Base-by-base conservation (phyloP, 2,888 invertebrate genomes). In the Drosophila infuscata region DNA sequence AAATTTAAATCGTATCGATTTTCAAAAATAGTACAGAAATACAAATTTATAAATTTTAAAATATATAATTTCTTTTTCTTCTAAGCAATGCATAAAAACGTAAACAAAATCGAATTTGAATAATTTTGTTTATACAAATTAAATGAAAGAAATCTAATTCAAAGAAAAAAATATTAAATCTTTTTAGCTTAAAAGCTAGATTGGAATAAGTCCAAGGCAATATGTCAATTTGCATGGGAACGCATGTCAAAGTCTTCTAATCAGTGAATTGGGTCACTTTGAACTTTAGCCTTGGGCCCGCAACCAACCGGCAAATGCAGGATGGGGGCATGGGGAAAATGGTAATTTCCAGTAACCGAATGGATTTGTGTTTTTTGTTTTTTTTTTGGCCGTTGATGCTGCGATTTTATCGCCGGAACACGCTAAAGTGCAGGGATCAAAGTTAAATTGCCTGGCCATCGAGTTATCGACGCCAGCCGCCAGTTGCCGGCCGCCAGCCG, bases 371-470 rank as follows among this genome's bases (percentile, higher is more conserved):
- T 62, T 57, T 25, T 25, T 25, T n/a, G n/a, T n/a, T 25, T 25
- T 25, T 25, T 25, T 25, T 35, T 54, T 54, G 29, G 60, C 56
- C 74, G 70, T 54, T 56, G 58, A 43, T 59, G 53, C 58, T 54
- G 61, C 60, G 89, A 85, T 89, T 89, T 86, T 89, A 89, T 83
- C 89, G 89, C 73, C 46, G 73, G 75, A 88, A 90, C 86, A 90
- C 88, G 86, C 90, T 72, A 90, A 77, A 83, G 90, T 80, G 87
- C 89, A 88, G 76, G 90, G 87, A 88, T 88, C 87, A 88, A 77
- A 86, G 87, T 77, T 88, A 88, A 90, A 82, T 82, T 79, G 82
- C 70, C 70, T 76, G 76, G 73, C 76, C 78, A 80, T 46, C 74
- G 70, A 87, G 82, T 81, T 90, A 88, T 89, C 89, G 77, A 51